phyloP scores from a whole-genome alignment of 2,888 invertebrate genomes.

The Strigamia transsilvanica region DNA sequence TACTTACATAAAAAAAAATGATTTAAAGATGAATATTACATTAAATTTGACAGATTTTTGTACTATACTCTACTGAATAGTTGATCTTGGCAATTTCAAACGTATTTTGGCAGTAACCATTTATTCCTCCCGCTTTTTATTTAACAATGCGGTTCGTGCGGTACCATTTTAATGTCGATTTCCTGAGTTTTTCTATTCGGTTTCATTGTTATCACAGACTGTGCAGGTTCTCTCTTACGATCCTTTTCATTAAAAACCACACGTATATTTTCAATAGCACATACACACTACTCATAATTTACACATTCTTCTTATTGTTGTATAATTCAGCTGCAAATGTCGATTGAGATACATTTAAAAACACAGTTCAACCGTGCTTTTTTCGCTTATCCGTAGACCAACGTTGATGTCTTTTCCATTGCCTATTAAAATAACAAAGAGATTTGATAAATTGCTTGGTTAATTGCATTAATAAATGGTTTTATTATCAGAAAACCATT shows the following conservation, averaged over 20 bases:
- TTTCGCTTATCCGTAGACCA: not conserved
- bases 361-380: constrained; percentile 22
- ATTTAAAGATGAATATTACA: not conserved
- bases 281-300: not conserved
- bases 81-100: constrained; percentile 16
- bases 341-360: not conserved
- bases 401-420: constrained; percentile 39
- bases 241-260: constrained; percentile 7
- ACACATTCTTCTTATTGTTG: not conserved
- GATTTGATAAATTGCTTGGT: not conserved
- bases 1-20: not conserved
- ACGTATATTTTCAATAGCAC: not conserved
- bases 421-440: not conserved
- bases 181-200: constrained; percentile 21
- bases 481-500: too few relatives aligned
- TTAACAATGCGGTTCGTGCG: not conserved
- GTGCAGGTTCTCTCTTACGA: not conserved
- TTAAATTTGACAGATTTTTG: not conserved
- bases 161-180: constrained; percentile 4
- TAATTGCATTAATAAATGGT: not conserved
- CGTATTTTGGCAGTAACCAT: constrained; percentile 3
- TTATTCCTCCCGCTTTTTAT: constrained; percentile 5
- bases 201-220: constrained; percentile 17
- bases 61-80: constrained; percentile 5
- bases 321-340: constrained; percentile 12